Evolutionary conservation across 2,113 vertebrate genomes (phyloP).

Genomic region (Gambusia affinis): DNA sequence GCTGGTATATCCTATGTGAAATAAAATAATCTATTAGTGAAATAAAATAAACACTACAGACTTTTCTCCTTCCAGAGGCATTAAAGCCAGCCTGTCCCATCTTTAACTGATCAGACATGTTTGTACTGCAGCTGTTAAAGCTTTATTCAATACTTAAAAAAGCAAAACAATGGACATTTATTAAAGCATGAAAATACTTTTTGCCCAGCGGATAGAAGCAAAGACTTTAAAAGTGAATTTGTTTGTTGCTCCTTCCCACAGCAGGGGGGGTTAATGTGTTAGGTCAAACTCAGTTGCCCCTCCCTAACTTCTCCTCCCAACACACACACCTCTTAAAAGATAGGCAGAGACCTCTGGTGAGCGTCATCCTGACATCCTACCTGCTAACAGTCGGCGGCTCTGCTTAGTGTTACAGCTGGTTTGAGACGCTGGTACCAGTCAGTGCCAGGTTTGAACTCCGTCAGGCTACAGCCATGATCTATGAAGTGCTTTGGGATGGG

Average conservation of each 20-base stretch:
- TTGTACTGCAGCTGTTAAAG: no score
- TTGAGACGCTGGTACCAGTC: conserved; percentile 58
- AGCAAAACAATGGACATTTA: no score
- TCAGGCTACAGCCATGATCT: conserved; percentile 61
- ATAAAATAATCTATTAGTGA: no score
- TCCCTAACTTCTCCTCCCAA: no score
- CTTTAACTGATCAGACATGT: no score
- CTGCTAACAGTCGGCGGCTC: conserved; percentile 28
- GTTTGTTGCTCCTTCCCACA: neutral
- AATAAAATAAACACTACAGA: no score
- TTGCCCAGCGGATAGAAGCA: neutral
- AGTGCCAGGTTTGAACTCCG: conserved; percentile 46
- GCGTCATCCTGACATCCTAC: conserved; percentile 30
- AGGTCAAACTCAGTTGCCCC: neutral
- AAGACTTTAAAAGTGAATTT: neutral
- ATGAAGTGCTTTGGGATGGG: conserved; percentile 43
- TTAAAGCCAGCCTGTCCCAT: no score
- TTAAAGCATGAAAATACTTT: no score
- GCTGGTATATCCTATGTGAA: no score
- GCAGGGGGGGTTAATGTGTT: neutral
- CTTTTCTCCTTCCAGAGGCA: no score
- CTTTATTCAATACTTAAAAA: no score
- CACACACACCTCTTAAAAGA: neutral
- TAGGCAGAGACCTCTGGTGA: conserved; percentile 31
- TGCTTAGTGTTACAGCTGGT: conserved; percentile 59